Conservation (phyloP, 2,888 invertebrate genomes). For the Parnassius mnemosyne region DNA sequence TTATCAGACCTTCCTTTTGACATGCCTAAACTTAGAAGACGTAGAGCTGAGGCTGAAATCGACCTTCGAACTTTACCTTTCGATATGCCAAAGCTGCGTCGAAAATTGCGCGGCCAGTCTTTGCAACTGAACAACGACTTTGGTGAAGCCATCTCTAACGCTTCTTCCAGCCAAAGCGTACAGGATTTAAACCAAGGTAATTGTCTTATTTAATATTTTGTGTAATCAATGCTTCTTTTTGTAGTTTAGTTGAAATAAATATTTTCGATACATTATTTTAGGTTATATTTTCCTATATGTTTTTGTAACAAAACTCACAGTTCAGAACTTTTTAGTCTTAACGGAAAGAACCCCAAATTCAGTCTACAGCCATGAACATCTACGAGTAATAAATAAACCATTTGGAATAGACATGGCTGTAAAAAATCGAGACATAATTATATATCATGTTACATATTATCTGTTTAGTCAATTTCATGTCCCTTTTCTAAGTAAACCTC, state of each 20-base stretch:
- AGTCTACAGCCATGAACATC: too few relatives aligned
- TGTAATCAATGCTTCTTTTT: too few relatives aligned
- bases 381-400: too few relatives aligned
- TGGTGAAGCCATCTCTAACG: constrained; percentile 87
- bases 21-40: constrained; percentile 91
- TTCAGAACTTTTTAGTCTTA: too few relatives aligned
- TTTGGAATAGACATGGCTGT: too few relatives aligned
- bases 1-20: constrained; percentile 92
- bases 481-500: constrained; percentile 46
- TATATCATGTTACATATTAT: neutral
- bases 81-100: constrained; percentile 93
- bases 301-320: too few relatives aligned
- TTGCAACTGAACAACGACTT: constrained; percentile 83
- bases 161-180: constrained; percentile 90
- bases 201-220: constrained; percentile 32
- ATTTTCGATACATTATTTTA: too few relatives aligned
- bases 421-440: too few relatives aligned
- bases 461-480: constrained; percentile 39
- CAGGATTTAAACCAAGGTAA: constrained; percentile 86
- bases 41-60: constrained; percentile 87
- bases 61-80: constrained; percentile 92
- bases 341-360: too few relatives aligned
- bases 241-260: too few relatives aligned
- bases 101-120: constrained; percentile 84
- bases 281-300: too few relatives aligned